Evolutionary conservation across 2,113 vertebrate species (phyloP).

Genomic region (Dryoscopus gambensis): DNA sequence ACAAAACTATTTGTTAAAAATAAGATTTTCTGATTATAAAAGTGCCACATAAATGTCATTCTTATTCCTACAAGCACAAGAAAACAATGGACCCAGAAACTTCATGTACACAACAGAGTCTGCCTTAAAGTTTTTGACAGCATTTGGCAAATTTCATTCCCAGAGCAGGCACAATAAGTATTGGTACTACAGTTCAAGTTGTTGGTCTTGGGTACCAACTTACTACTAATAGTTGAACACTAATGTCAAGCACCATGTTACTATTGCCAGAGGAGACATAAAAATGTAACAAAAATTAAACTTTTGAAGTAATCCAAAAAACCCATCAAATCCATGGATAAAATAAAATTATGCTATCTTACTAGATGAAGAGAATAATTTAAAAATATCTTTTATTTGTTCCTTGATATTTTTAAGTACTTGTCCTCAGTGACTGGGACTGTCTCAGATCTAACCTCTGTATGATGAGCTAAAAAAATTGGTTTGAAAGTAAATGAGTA

Average conservation of each 20-base stretch:
- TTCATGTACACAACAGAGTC: neutral
- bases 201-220: neutral
- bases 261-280: neutral
- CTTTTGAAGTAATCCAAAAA: neutral
- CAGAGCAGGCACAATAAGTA: neutral
- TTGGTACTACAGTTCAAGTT: neutral
- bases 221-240: neutral
- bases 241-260: neutral
- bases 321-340: neutral
- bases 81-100: neutral
- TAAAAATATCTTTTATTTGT: neutral
- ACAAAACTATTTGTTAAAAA: neutral
- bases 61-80: neutral
- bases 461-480: neutral
- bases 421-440: neutral
- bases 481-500: neutral
- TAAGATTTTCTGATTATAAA: neutral
- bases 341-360: neutral
- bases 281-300: neutral
- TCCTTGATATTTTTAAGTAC: neutral
- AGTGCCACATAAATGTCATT: neutral
- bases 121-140: neutral
- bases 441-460: neutral
- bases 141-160: neutral
- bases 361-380: neutral